Base-by-base conservation (phyloP, 2,113 vertebrate species). In the Ailuropoda melanoleuca region DNA sequence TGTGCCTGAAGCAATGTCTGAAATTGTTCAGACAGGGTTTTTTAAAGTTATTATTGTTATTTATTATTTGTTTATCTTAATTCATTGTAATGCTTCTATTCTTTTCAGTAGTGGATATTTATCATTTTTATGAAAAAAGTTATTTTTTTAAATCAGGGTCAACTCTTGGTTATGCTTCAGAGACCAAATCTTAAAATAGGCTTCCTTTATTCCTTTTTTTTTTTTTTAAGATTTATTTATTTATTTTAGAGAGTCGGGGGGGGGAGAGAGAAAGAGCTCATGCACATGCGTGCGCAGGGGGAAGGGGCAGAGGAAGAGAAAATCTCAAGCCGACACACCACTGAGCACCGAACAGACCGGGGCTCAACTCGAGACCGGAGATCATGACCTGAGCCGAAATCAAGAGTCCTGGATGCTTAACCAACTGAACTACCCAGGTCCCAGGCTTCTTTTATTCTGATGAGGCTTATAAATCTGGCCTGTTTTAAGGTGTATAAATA, bases 401-500 rank as follows among this genome's bases (percentile, higher is more conserved):
- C 62, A 66, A 11, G 62, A 66, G 62, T 17, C 62, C 31, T 66
- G 62, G 62, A 34, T 6, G 29, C 60, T 62, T 62, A 31, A 62
- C 26, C 1, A 13, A 34, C 66, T 37, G 66, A 68, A 34, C 66
- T 17, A 68, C 34, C 18, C 18, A 19, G 8, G 66, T 19, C 66
- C 66, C 66, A 68, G 18, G 18, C 31, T 95, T 90, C 55, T 14
- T 91, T 96, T 94, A 83, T 90, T 93, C 8, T 85, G 13, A 53
- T 84, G 19, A 39, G 55, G 21, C 6, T 86, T 72, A 89, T 5
- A 87, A 43, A 64, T 86, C 17, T 64, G 34, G 21, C 77, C 24
- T 93, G 90, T 90, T 95, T 66, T 83, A 82, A 90, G 31, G 14
- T 93, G 15, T 92, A 17, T 68, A 93, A 81, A 53, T 46, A 39